Percentiles rank a stretch among this genome's conserved stretches.
Conservation (phyloP, 2,797 vertebrate genomes). For the Peromyscus melanophrys region DNA sequence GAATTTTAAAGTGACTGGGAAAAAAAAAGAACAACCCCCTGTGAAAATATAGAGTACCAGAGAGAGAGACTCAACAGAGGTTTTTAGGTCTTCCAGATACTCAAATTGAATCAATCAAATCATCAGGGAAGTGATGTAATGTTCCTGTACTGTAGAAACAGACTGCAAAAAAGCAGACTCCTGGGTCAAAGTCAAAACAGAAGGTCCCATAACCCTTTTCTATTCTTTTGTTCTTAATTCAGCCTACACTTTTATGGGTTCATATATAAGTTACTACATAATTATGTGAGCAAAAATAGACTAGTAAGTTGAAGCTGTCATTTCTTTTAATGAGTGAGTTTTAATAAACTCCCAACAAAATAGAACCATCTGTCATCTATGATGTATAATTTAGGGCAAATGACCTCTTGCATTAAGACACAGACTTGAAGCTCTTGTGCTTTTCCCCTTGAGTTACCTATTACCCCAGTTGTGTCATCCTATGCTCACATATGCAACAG, state of each 20-base stretch:
- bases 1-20: background rate
- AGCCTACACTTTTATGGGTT: background rate
- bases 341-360: conserved; percentile 11
- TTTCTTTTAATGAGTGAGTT: conserved; percentile 41
- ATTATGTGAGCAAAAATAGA: conserved; percentile 1
- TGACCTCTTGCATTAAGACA: background rate
- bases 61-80: background rate
- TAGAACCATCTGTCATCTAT: background rate
- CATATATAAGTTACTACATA: conserved; percentile 28
- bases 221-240: conserved; percentile 12
- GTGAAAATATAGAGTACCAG: background rate
- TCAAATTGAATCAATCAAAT: conserved; percentile 39
- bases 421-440: background rate
- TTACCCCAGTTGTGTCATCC: background rate
- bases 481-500: background rate
- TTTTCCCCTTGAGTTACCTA: conserved; percentile 32
- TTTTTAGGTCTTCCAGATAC: background rate
- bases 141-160: conserved; percentile 52
- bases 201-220: background rate
- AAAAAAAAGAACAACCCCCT: background rate
- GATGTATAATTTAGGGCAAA: background rate
- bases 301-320: conserved; percentile 9
- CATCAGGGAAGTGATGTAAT: conserved; percentile 1
- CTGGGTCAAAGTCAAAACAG: background rate
- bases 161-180: background rate